These are phyloP conservation scores for Nycteola revayana DNA, from an alignment of 2,888 invertebrate species.

Conservation along the genomic window DNA sequence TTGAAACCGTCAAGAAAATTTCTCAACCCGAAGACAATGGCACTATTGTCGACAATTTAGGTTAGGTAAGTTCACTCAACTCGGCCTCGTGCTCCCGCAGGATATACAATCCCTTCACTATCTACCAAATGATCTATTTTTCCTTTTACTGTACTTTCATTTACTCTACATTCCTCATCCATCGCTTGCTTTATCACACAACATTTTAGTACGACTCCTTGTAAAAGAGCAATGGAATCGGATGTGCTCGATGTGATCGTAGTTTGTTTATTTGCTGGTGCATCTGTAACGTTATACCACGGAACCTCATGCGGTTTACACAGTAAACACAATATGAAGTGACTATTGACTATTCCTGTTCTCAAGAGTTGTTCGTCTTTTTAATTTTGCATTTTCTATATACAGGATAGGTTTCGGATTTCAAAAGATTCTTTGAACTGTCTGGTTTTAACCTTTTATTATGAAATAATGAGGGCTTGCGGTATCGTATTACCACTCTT, in stretches of 20 bases:
- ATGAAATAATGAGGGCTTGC: constrained; percentile 59
- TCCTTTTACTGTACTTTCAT: constrained; percentile 5
- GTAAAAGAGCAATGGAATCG: constrained; percentile 34
- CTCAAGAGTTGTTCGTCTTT: constrained; percentile 62
- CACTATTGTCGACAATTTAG: constrained; percentile 69
- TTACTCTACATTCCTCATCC: constrained; percentile 23
- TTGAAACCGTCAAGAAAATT: constrained; percentile 55
- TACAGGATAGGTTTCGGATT: constrained; percentile 64
- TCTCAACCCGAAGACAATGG: constrained; percentile 62
- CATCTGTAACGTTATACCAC: constrained; percentile 64
- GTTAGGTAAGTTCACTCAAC: constrained; percentile 77
- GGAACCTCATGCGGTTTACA: constrained; percentile 73
- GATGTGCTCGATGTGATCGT: constrained; percentile 4
- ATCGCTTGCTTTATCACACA: constrained; percentile 31
- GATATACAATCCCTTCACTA: constrained; percentile 58
- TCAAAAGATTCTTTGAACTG: constrained; percentile 60
- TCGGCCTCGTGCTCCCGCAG: constrained; percentile 63
- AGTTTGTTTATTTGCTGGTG: constrained; percentile 31
- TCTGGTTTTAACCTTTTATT: constrained; percentile 57
- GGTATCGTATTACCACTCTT: constrained; percentile 55
- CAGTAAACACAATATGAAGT: constrained; percentile 78
- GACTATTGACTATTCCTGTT: constrained; percentile 80
- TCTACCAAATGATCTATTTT: constrained; percentile 33
- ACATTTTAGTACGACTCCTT: not conserved
- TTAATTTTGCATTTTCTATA: constrained; percentile 72